Base-by-base conservation (phyloP, 2,113 vertebrate species). In the Haemorhous mexicanus region DNA sequence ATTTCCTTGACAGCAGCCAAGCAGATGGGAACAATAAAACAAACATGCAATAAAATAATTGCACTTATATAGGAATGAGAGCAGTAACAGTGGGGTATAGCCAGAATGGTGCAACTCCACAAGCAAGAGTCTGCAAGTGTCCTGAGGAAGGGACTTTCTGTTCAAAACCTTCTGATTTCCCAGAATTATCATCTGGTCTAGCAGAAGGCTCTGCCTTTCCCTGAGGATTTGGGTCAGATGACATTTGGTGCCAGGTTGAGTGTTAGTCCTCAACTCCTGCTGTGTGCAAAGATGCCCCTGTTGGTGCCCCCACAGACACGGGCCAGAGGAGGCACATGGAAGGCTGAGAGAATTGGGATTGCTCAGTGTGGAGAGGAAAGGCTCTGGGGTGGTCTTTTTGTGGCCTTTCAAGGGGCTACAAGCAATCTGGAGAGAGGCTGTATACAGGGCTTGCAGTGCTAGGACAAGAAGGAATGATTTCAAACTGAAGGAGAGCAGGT, bases 271-370 rank as follows among this genome's bases (percentile, higher is more conserved):
- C 67, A 19, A 0, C 7, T 61, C 33, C 26, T 1, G 1, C 72
- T 30, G 3, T 0, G 0, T 49, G 37, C 32, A 27, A 33, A 55
- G 41, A 6, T n/a, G 33, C 21, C 46, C 67, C 55, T 3, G 0
- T 0, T 46, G 78, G 61, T 1, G 3, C 9, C 24, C n/a, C 52
- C 35, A 33, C 47, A 64, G 70, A 23, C 27, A 4, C 0, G 11
- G 47, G 46, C 24, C 64, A 50, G 50, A 53, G 58, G 15, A 82
- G 22, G 58, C 61, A 32, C 49, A 9, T 0, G 26, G 20, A 13
- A 23, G 21, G 35, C 26, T 69, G 55, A 49, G 49, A 21, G 26
- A 20, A 43, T 1, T 70, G 56, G 35, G 72, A 20, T 11, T 49
- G 41, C 4, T 47, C 26, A 19, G 6, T 17, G 18, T 19, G 21